Percentiles rank a stretch among this genome's conserved stretches.
These are phyloP conservation scores for Eulemur coronatus DNA, from an alignment of 2,797 vertebrate genomes.

Conservation along the genomic window DNA sequence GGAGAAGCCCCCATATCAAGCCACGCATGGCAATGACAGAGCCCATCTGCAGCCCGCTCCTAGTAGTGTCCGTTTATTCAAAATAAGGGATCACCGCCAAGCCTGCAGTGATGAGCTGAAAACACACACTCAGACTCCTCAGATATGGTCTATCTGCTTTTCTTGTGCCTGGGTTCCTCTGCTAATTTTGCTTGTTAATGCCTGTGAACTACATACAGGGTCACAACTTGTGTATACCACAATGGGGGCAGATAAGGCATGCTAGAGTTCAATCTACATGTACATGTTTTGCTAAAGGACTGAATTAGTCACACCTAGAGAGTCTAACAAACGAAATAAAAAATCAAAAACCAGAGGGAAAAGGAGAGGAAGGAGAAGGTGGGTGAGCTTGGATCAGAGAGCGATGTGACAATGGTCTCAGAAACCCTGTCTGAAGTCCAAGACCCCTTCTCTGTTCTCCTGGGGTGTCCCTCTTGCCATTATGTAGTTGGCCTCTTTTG, in stretches of 20 bases:
- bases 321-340: not conserved
- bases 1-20: not conserved
- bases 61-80: not conserved
- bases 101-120: not conserved
- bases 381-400: not conserved
- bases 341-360: not conserved
- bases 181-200: not conserved
- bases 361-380: not conserved
- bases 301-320: not conserved
- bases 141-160: not conserved
- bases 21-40: fast-evolving
- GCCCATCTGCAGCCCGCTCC: not conserved
- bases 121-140: not conserved
- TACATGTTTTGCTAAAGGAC: not conserved
- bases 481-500: not conserved
- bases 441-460: not conserved
- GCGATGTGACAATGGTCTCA: not conserved
- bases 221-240: not conserved
- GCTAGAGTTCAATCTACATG: too few relatives aligned
- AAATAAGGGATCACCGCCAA: not conserved
- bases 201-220: not conserved
- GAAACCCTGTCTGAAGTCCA: not conserved
- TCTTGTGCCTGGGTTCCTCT: not conserved
- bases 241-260: not conserved
- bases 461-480: not conserved